A percentile compares a stretch with the other conserved stretches of the same genome.
phyloP scores from a whole-genome alignment of 2,113 vertebrate genomes.

The Paedocypris sp. region DNA sequence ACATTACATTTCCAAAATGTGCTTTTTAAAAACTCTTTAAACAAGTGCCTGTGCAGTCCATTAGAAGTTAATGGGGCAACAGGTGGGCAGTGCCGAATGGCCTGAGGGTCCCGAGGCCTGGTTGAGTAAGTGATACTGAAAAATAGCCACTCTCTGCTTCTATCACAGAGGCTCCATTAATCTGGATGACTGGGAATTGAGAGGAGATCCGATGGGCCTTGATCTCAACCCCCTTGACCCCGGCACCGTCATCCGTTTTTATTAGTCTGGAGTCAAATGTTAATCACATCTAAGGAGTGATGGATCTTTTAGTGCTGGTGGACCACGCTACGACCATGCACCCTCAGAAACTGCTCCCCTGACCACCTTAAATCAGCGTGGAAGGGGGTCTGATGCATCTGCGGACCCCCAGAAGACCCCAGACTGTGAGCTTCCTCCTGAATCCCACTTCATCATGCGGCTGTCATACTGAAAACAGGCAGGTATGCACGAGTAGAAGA shows the following conservation, averaged over 20 bases:
- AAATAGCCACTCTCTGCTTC: conserved; percentile 46
- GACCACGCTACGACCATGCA: conserved; percentile 35
- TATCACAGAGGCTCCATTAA: conserved; percentile 50
- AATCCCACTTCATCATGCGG: conserved; percentile 29
- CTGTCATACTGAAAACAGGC: background rate
- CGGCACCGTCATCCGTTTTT: conserved; percentile 61
- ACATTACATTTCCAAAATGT: too few species aligned
- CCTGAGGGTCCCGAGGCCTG: conserved; percentile 40
- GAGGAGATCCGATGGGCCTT: conserved; percentile 52
- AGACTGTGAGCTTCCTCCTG: conserved; percentile 19
- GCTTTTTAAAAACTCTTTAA: too few species aligned
- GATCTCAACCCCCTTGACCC: conserved; percentile 62
- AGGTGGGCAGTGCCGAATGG: conserved; percentile 50
- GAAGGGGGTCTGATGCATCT: conserved; percentile 42
- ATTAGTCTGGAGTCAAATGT: conserved; percentile 53
- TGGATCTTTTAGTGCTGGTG: conserved; percentile 25
- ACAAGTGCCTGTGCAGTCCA: background rate
- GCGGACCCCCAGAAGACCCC: conserved; percentile 29
- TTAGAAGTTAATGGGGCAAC: conserved; percentile 45
- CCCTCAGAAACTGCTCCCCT: conserved; percentile 27
- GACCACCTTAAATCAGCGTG: conserved; percentile 50
- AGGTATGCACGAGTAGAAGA: conserved; percentile 17
- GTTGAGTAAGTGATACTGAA: conserved; percentile 58
- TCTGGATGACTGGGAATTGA: conserved; percentile 54
- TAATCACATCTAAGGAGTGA: conserved; percentile 26